These are phyloP conservation scores for Sesia apiformis DNA, from an alignment of 2,888 invertebrate species.

Conservation along the genomic window DNA sequence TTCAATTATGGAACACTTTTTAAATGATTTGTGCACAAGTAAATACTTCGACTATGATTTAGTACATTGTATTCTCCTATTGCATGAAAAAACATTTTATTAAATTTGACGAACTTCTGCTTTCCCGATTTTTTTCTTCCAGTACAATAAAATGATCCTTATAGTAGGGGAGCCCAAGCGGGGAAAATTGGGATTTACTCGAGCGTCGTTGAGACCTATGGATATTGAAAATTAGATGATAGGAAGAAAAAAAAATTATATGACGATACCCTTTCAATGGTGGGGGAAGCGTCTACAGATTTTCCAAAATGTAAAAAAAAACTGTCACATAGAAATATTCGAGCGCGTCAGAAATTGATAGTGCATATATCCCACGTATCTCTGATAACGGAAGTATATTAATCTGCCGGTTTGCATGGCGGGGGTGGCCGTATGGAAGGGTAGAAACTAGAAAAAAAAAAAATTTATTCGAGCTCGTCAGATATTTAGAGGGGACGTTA, in stretches of 20 bases:
- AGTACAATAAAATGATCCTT: too few relatives aligned
- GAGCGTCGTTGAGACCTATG: too few relatives aligned
- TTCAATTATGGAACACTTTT: too few relatives aligned
- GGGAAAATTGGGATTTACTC: too few relatives aligned
- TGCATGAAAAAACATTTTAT: too few relatives aligned
- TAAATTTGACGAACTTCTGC: too few relatives aligned
- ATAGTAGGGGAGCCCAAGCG: background rate
- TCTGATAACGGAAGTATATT: background rate
- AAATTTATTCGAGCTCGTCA: background rate
- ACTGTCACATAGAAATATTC: slow-evolving; percentile 1
- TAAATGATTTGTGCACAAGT: too few relatives aligned
- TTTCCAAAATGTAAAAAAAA: background rate
- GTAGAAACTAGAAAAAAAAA: background rate
- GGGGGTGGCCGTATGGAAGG: background rate
- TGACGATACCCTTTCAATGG: background rate
- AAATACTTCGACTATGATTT: too few relatives aligned
- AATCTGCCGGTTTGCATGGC: background rate
- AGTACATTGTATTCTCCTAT: too few relatives aligned
- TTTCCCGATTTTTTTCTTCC: too few relatives aligned
- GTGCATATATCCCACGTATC: background rate
- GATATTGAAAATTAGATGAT: too few relatives aligned
- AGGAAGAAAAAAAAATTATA: background rate
- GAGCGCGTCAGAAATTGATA: slow-evolving; percentile 1
- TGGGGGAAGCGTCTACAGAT: background rate
- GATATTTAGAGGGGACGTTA: background rate